Evolutionary conservation across 2,113 vertebrate species (phyloP).

Genomic region (Bagarius yarrelli): DNA sequence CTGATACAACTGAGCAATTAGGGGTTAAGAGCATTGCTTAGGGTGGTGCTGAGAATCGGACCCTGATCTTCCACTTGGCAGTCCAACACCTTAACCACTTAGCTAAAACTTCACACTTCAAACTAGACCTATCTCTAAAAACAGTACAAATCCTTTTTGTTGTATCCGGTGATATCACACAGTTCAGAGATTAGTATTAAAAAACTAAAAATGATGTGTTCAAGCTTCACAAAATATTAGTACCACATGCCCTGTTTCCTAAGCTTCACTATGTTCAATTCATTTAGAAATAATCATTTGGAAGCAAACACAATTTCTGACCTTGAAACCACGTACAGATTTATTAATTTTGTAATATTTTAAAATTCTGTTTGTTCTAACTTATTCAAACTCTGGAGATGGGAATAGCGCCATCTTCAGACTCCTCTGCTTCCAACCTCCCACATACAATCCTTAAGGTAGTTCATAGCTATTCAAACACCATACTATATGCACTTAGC

Average conservation of each 20-base stretch:
- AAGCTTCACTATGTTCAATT: background rate
- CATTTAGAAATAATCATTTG: conserved; percentile 17
- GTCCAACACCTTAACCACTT: too few relatives aligned
- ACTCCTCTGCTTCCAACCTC: background rate
- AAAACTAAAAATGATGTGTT: background rate
- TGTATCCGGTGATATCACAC: background rate
- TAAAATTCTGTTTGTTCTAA: background rate
- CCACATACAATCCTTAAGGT: background rate
- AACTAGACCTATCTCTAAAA: background rate
- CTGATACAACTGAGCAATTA: too few relatives aligned
- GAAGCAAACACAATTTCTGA: background rate
- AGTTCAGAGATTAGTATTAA: background rate
- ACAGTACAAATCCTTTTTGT: background rate
- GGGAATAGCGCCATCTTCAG: background rate
- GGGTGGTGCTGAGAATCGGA: too few relatives aligned
- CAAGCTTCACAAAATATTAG: background rate
- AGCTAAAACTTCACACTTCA: too few relatives aligned
- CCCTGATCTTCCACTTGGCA: too few relatives aligned
- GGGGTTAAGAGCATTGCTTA: too few relatives aligned
- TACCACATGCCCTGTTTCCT: background rate
- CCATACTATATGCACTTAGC: background rate
- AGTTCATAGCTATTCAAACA: background rate
- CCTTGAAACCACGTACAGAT: background rate
- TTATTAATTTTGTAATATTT: too few relatives aligned
- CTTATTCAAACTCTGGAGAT: conserved; percentile 10